Percentiles rank a stretch among this genome's conserved stretches.
Evolutionary conservation across 2,888 invertebrate genomes (phyloP).

Genomic region (Parnassius mnemosyne): DNA sequence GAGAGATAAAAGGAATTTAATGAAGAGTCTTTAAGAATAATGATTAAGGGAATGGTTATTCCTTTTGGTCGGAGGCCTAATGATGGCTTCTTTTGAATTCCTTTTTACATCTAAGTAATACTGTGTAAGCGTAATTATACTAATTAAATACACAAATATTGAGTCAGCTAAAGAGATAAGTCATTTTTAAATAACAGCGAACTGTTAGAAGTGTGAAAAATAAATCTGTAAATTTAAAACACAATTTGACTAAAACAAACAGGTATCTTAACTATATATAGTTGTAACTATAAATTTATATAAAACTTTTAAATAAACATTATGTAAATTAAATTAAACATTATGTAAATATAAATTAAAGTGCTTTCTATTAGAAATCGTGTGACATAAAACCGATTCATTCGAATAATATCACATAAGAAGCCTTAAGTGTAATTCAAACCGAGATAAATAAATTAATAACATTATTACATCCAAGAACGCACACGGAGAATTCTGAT

Average conservation of each 20-base stretch:
- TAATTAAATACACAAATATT: slow-evolving; percentile 48
- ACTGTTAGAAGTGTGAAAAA: neutral
- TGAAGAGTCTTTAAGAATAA: slow-evolving; percentile 81
- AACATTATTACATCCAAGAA: slow-evolving; percentile 69
- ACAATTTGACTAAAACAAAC: too few species aligned
- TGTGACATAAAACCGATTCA: slow-evolving; percentile 33
- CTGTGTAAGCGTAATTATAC: slow-evolving; percentile 61
- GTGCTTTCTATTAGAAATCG: slow-evolving; percentile 6
- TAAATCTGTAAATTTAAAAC: too few species aligned
- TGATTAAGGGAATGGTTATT: slow-evolving; percentile 80
- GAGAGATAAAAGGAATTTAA: slow-evolving; percentile 81
- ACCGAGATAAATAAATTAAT: slow-evolving; percentile 56
- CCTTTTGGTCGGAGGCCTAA: slow-evolving; percentile 74
- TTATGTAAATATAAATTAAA: slow-evolving; percentile 17
- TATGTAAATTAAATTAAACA: slow-evolving; percentile 15
- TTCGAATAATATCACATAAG: slow-evolving; percentile 39
- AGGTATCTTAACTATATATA: neutral
- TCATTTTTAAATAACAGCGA: slow-evolving; percentile 20
- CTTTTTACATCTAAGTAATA: slow-evolving; percentile 67
- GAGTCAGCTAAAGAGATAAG: slow-evolving; percentile 26
- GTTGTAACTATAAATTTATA: neutral
- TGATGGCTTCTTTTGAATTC: slow-evolving; percentile 75
- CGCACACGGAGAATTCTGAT: slow-evolving; percentile 75
- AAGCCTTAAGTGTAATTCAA: slow-evolving; percentile 42
- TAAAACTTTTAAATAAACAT: neutral